Percentiles rank a stretch among this genome's conserved stretches.
Conservation (phyloP, 2,888 invertebrate species). For the Acanthacorydalis orientalis region DNA sequence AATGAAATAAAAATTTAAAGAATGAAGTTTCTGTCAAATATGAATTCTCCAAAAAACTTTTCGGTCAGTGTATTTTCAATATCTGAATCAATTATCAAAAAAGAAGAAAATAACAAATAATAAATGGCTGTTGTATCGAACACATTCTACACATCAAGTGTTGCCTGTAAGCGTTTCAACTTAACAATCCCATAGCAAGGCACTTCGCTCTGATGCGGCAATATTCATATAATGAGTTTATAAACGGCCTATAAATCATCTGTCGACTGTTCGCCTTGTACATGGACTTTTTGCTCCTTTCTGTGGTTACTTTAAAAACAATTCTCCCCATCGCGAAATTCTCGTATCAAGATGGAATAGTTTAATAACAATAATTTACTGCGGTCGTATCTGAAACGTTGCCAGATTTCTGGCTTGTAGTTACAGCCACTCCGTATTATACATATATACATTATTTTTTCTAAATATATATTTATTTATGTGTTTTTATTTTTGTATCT, state of each 20-base stretch:
- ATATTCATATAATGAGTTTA: conserved; percentile 27
- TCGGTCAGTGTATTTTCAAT: no score
- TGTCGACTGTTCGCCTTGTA: background rate
- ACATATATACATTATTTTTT: background rate
- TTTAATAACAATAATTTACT: background rate
- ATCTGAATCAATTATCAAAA: no score
- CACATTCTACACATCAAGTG: background rate
- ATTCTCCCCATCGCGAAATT: background rate
- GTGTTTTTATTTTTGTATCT: background rate
- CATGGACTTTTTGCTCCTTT: background rate
- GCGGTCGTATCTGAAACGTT: background rate
- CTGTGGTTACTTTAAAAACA: background rate
- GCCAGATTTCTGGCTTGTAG: background rate
- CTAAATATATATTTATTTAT: background rate
- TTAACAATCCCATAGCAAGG: background rate
- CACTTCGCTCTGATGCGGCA: conserved; percentile 1
- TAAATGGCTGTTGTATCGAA: no score
- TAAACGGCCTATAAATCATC: conserved; percentile 32
- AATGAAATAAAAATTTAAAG: no score
- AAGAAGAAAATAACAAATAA: no score
- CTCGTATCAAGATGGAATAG: background rate
- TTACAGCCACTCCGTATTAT: background rate
- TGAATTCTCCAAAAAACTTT: no score
- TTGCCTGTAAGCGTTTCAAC: conserved; percentile 5
- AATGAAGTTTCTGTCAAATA: no score